These are phyloP conservation scores for Phataginus tetradactyla DNA, from an alignment of 2,797 vertebrate species.

Conservation along the genomic window DNA sequence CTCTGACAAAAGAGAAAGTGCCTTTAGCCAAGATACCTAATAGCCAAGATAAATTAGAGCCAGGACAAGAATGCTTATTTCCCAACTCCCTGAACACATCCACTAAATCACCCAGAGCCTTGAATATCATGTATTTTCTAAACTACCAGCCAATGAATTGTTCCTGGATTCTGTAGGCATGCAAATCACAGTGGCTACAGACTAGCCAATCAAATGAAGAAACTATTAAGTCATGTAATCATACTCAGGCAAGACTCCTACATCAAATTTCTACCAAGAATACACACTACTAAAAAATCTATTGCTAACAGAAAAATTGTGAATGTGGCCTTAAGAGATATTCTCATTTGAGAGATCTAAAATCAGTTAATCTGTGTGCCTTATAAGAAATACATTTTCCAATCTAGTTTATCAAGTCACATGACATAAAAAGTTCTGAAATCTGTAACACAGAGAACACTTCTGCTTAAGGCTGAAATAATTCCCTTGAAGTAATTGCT, in stretches of 20 bases:
- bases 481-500: neutral
- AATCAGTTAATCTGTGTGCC: neutral
- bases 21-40: too few species aligned
- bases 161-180: neutral
- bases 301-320: neutral
- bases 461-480: neutral
- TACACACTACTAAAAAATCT: constrained; percentile 3
- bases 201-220: neutral
- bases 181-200: neutral
- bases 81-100: neutral
- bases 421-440: neutral
- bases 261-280: constrained; percentile 35
- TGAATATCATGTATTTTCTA: constrained; percentile 40
- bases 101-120: constrained; percentile 29
- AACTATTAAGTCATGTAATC: constrained; percentile 15
- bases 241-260: neutral
- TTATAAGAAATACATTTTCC: constrained; percentile 29
- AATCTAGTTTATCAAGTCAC: neutral
- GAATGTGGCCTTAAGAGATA: neutral
- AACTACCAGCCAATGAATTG: neutral
- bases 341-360: constrained; percentile 16
- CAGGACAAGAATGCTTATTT: constrained; percentile 38
- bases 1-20: neutral
- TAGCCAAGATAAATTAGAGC: constrained; percentile 20
- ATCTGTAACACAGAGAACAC: neutral